Conservation (phyloP, 2,113 vertebrate genomes). For the Abramis brama region DNA sequence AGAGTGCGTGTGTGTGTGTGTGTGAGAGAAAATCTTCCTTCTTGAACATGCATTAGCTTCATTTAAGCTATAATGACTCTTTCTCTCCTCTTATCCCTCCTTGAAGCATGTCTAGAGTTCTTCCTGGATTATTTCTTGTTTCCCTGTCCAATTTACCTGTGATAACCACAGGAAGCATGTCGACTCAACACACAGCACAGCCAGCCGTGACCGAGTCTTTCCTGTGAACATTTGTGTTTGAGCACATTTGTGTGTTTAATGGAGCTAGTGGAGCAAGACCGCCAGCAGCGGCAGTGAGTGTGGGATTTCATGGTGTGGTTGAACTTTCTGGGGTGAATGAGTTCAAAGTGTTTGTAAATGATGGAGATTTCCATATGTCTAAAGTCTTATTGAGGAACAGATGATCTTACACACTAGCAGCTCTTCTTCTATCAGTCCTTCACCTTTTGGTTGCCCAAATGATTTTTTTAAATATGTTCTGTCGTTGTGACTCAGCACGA, state of each 20-base stretch:
- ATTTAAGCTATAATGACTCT: background rate
- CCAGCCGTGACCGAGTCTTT: constrained; percentile 46
- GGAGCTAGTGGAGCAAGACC: constrained; percentile 39
- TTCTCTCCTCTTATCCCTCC: constrained; percentile 21
- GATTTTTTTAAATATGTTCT: background rate
- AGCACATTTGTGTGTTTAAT: constrained; percentile 31
- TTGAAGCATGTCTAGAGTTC: background rate
- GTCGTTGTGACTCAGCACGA: background rate
- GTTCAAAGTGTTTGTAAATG: constrained; percentile 51
- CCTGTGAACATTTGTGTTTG: constrained; percentile 23
- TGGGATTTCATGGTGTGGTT: constrained; percentile 50
- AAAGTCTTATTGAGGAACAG: constrained; percentile 17
- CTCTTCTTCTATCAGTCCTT: background rate
- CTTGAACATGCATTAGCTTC: background rate
- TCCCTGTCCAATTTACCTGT: constrained; percentile 38
- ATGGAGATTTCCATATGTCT: constrained; percentile 50
- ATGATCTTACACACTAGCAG: background rate
- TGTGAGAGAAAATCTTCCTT: background rate
- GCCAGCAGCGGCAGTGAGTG: constrained; percentile 48
- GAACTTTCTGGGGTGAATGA: constrained; percentile 50
- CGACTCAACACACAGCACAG: constrained; percentile 29
- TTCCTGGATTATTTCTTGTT: constrained; percentile 32
- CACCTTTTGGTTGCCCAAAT: background rate
- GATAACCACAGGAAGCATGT: constrained; percentile 31
- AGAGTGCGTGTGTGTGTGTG: too few species aligned